Evolutionary conservation across 1,140 invertebrate species (phyloP), one percentile per base, ranked within the genome.

Genomic region (Gryon sp.): DNA sequence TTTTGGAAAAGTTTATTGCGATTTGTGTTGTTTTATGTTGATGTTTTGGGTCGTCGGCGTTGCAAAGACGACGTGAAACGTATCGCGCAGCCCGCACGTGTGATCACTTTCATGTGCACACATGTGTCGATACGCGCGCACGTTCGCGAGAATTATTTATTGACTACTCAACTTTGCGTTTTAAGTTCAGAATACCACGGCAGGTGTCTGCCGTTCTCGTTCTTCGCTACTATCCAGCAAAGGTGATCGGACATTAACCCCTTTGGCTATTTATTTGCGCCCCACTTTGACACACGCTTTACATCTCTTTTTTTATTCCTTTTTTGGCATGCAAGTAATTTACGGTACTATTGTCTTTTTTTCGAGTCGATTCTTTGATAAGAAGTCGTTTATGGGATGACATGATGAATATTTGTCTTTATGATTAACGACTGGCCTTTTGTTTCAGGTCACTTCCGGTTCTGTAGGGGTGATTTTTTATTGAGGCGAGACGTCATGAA

Each of bases 131-230:
- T 45, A 45, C 26, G 41, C 53, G 69, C 65, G 70, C 59, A 66
- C 32, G 38, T 52, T 32, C 20, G 22, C 15, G 59, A 12, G 52
- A 60, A 76, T 76, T 68, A 79, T 79, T 79, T 79, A 79, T 79
- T 72, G 66, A 79, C 76, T 60, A 78, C 57, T 63, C 60, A 72
- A 72, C 12, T 46, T 43, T 38, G 36, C 41, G 55, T 19, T n/a
- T n/a, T 45, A 59, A 57, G 63, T 73, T 69, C 15, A 57, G 41
- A 43, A 63, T 68, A 59, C 50, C 26, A 43, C 50, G 41, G 40
- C 66, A 63, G 62, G 60, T 68, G 62, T 66, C 60, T 34, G 20
- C 19, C 40, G 8, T 19, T 41, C 36, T 14, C 40, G 48, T 9
- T 32, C 14, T 43, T 1, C 26, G 7, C 26, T 15, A 19, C 50